Conservation (phyloP, 2,888 invertebrate species). For the Lepidocyrtoides sp. region DNA sequence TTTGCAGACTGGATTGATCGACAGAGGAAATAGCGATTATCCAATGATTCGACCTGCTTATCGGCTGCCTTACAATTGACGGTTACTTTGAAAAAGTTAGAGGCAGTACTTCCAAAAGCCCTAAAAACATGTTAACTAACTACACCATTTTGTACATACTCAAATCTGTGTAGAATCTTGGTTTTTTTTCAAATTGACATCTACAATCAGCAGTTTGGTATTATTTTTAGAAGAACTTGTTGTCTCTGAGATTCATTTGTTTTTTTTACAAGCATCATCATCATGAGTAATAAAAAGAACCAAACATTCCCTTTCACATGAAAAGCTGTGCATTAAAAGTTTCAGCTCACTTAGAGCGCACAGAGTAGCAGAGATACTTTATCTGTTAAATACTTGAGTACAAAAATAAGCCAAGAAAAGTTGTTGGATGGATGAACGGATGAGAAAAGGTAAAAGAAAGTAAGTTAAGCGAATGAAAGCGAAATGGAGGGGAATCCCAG, state of each 20-base stretch:
- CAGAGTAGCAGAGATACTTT: background rate
- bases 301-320: background rate
- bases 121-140: no score
- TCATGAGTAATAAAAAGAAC: background rate
- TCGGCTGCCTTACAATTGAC: no score
- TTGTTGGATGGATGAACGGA: background rate
- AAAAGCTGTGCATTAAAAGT: background rate
- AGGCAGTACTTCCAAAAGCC: no score
- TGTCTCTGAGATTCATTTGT: background rate
- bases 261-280: background rate
- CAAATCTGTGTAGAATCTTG: no score
- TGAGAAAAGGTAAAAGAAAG: constrained; percentile 25
- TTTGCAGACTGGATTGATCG: no score
- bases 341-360: background rate
- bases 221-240: no score
- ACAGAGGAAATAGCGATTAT: no score
- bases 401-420: background rate
- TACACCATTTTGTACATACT: no score
- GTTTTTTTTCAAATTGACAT: background rate
- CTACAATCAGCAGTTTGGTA: background rate
- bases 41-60: no score
- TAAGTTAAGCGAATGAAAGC: constrained; percentile 32
- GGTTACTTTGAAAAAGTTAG: no score
- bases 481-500: constrained; percentile 27
- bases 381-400: constrained; percentile 21